These are phyloP conservation scores for Leuciscus idus DNA, from an alignment of 2,113 vertebrate genomes.

Conservation along the genomic window DNA sequence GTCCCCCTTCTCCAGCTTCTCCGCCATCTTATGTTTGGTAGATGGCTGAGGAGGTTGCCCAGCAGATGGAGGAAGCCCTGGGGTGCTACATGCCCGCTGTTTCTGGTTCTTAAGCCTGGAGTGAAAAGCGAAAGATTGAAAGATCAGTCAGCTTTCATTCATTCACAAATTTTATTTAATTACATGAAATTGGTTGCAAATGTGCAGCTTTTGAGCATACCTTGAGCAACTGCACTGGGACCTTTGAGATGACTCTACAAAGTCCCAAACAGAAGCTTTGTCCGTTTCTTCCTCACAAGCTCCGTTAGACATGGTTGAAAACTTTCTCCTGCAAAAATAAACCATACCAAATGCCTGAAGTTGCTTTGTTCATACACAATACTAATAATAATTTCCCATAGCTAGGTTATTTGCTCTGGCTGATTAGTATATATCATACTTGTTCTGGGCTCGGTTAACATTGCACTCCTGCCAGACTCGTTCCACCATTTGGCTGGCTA, in stretches of 20 bases:
- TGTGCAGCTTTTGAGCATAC: conserved; percentile 66
- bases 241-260: conserved; percentile 90
- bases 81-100: conserved; percentile 84
- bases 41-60: conserved; percentile 84
- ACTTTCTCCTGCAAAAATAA: conserved; percentile 84
- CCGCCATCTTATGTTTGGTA: conserved; percentile 92
- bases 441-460: conserved; percentile 95
- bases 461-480: conserved; percentile 99
- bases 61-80: conserved; percentile 85
- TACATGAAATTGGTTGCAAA: background rate
- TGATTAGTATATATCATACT: conserved; percentile 73
- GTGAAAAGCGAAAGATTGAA: background rate
- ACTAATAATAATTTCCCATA: no score
- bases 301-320: conserved; percentile 86
- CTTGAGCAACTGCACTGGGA: conserved; percentile 91
- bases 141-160: background rate
- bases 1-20: conserved; percentile 94
- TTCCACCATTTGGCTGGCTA: conserved; percentile 93
- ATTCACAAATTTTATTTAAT: background rate
- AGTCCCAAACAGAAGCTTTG: conserved; percentile 91
- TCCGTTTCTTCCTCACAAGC: conserved; percentile 87
- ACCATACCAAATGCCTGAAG: background rate
- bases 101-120: conserved; percentile 92
- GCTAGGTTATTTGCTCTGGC: background rate
- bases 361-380: background rate